Conservation (phyloP, 2,888 invertebrate genomes). For the Erebia aethiops region DNA sequence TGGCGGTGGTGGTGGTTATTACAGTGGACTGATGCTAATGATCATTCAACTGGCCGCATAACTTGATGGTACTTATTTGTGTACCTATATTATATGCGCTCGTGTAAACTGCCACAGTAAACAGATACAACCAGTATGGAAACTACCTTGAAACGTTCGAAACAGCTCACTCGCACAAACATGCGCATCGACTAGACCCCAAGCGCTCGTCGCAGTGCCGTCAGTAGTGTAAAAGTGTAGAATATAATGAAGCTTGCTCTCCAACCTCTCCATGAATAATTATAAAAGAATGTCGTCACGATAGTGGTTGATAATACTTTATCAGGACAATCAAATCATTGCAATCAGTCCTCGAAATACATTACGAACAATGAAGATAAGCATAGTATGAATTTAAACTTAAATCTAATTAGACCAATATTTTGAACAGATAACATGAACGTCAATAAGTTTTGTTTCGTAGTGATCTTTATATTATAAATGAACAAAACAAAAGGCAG, state of each 20-base stretch:
- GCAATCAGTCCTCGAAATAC: slow-evolving; percentile 53
- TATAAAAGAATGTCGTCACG: slow-evolving; percentile 23
- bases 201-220: no score
- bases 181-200: no score
- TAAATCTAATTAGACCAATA: slow-evolving; percentile 24
- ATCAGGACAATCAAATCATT: slow-evolving; percentile 51
- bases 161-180: no score
- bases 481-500: slow-evolving; percentile 19
- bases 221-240: background rate
- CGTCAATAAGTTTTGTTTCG: slow-evolving; percentile 7
- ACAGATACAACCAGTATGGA: no score
- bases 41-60: no score
- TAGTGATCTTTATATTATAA: slow-evolving; percentile 10
- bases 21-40: no score
- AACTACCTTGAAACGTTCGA: no score
- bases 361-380: slow-evolving; percentile 47
- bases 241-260: background rate
- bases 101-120: no score
- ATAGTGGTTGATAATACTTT: slow-evolving; percentile 33
- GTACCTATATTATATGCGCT: no score
- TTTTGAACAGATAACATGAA: slow-evolving; percentile 28
- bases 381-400: slow-evolving; percentile 17
- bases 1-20: no score
- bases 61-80: no score
- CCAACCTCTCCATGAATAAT: background rate